phyloP scores from a whole-genome alignment of 2,888 invertebrate genomes.

The Rhogogaster chlorosoma region DNA sequence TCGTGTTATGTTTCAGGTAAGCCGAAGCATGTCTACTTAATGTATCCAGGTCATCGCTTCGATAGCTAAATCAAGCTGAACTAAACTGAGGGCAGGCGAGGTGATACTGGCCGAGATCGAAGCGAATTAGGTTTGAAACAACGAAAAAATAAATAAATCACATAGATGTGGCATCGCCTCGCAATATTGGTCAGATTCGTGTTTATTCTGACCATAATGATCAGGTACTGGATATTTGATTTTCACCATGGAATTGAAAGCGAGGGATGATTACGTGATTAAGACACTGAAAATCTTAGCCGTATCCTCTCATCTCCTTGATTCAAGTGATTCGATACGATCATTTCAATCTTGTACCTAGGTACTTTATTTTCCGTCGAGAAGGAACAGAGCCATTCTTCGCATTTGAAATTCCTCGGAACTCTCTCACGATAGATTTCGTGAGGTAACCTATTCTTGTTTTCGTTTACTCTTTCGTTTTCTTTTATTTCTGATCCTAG shows the following conservation, averaged over 20 bases:
- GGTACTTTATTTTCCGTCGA: conserved; percentile 16
- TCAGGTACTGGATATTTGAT: neutral
- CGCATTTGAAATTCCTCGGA: conserved; percentile 30
- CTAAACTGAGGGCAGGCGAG: conserved; percentile 28
- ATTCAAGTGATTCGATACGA: conserved; percentile 29
- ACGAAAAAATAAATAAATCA: neutral
- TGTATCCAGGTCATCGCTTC: conserved; percentile 54
- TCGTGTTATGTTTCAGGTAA: conserved; percentile 54
- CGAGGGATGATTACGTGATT: neutral
- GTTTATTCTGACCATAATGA: neutral
- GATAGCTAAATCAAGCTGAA: conserved; percentile 40
- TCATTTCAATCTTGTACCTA: conserved; percentile 32
- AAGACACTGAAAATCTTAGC: neutral
- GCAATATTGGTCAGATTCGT: neutral
- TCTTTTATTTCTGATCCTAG: conserved; percentile 36
- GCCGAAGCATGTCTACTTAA: conserved; percentile 52
- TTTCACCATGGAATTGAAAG: neutral
- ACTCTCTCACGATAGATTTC: conserved; percentile 46
- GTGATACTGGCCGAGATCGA: conserved; percentile 11
- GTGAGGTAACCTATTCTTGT: conserved; percentile 38
- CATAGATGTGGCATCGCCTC: neutral
- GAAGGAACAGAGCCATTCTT: conserved; percentile 35
- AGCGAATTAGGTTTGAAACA: conserved; percentile 19
- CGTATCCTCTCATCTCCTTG: neutral
- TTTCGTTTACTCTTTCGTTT: conserved; percentile 32